Evolutionary conservation across 1,140 invertebrate genomes (phyloP), one percentile per base, ranked within the genome.

Genomic region (Holotrichia oblita): DNA sequence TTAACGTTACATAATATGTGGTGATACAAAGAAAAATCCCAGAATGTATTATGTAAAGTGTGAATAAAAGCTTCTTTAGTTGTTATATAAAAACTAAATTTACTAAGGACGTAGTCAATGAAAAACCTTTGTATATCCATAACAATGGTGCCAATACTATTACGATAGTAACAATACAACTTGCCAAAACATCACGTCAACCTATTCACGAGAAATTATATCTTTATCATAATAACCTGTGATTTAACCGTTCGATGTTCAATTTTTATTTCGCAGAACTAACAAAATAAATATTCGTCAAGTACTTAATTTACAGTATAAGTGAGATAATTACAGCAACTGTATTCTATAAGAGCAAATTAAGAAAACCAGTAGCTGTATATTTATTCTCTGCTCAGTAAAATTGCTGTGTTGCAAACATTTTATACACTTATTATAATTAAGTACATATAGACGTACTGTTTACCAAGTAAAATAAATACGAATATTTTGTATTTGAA

Each of bases 131-230:
- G 14, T n/a, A 55, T 55, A 7, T 55, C 48, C n/a, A 55, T 55
- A 4, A 55, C 17, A 55, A 7, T n/a, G 48, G 14, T 55, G 4
- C 14, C 14, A 55, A n/a, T 55, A n/a, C 27, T 14, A 55, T 55
- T 55, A 55, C n/a, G 48, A 55, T 17, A 55, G 14, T 17, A 17
- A 9, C 14, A 55, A 6, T 55, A 6, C n/a, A 17, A 6, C 17
- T 7, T 55, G 48, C 48, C 48, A 55, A 55, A 55, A 55, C 48
- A 55, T 55, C 48, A 55, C 48, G 48, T 55, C 48, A 55, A 55
- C 9, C 48, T 55, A 55, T 17, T 55, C 48, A 55, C 17, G 7
- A 14, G 17, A 55, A 55, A 55, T 55, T 55, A 55, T 17, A 55
- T 55, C 14, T 55, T 55, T 17, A 17, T 17, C n/a, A 55, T 55